A percentile compares a stretch with the other conserved stretches of the same genome.
phyloP scores from a whole-genome alignment of 2,888 invertebrate species.

The Tipula confusa region DNA sequence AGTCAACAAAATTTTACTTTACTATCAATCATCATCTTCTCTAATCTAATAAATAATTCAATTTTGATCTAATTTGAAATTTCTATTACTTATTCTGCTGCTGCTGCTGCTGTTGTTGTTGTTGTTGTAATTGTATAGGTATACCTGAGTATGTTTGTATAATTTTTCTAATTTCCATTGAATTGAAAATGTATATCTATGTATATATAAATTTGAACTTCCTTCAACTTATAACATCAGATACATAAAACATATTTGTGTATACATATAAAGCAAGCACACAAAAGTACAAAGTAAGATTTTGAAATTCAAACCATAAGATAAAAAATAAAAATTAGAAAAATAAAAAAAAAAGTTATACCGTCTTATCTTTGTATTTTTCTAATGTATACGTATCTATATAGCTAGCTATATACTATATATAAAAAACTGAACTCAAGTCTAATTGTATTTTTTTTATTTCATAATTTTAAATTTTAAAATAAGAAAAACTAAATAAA shows the following conservation, averaged over 20 bases:
- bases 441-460: constrained; percentile 5
- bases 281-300: background rate
- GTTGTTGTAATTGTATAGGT: background rate
- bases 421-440: background rate
- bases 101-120: background rate
- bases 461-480: constrained; percentile 1
- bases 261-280: background rate
- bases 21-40: constrained; percentile 20
- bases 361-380: constrained; percentile 12
- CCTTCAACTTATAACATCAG: background rate
- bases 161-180: constrained; percentile 3
- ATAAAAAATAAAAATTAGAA: constrained; percentile 21
- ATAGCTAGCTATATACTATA: background rate
- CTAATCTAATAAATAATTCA: constrained; percentile 20
- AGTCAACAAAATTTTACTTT: constrained; percentile 1
- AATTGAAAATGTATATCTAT: background rate
- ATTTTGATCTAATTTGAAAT: constrained; percentile 3
- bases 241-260: background rate
- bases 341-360: background rate
- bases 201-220: no score
- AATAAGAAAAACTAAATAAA: background rate
- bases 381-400: background rate
- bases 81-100: background rate
- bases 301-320: constrained; percentile 3
- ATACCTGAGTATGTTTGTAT: background rate